A percentile compares a stretch with the other conserved stretches of the same genome.
Conservation (phyloP, 2,888 invertebrate genomes). For the Carterocephalus palaemon region DNA sequence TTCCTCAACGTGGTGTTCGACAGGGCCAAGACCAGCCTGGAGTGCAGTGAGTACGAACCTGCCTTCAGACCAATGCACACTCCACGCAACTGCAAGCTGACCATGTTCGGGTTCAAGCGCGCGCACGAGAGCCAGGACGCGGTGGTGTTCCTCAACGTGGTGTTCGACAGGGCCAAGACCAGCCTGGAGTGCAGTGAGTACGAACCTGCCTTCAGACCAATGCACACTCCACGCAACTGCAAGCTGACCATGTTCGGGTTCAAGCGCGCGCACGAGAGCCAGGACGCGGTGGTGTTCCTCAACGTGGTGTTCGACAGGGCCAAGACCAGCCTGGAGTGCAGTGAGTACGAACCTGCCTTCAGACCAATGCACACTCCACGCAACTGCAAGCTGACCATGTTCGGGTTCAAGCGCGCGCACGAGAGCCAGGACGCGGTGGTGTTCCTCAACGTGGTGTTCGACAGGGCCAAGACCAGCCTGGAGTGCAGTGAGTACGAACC, state of each 20-base stretch:
- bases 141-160: slow-evolving; percentile 86
- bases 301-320: slow-evolving; percentile 88
- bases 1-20: slow-evolving; percentile 90
- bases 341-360: no score
- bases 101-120: slow-evolving; percentile 89
- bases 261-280: slow-evolving; percentile 85
- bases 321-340: slow-evolving; percentile 87
- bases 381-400: slow-evolving; percentile 90
- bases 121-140: slow-evolving; percentile 87
- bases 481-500: slow-evolving; percentile 92
- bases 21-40: slow-evolving; percentile 86
- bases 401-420: slow-evolving; percentile 89
- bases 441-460: slow-evolving; percentile 89
- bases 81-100: no score
- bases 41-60: slow-evolving; percentile 92
- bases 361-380: no score
- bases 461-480: slow-evolving; percentile 86
- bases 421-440: slow-evolving; percentile 85
- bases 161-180: slow-evolving; percentile 87
- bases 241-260: slow-evolving; percentile 91
- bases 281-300: slow-evolving; percentile 87
- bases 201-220: no score
- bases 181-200: slow-evolving; percentile 91
- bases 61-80: no score
- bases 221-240: no score